phyloP scores from a whole-genome alignment of 2,888 invertebrate species.

The Pollenia labialis region DNA sequence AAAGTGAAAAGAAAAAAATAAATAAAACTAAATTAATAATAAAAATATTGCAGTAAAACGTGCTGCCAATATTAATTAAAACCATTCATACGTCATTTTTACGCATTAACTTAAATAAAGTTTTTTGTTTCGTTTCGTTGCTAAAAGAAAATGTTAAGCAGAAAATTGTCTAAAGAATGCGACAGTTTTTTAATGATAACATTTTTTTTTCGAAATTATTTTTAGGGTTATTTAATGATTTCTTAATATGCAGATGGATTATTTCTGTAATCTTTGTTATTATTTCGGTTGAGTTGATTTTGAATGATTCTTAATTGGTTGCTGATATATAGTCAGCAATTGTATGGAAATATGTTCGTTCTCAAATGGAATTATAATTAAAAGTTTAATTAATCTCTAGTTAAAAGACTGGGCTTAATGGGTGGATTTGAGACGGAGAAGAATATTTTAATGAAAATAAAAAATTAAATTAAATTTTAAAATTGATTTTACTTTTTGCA shows the following conservation, averaged over 20 bases:
- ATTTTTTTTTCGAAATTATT: background rate
- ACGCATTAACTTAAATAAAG: conserved; percentile 44
- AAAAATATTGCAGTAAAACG: conserved; percentile 71
- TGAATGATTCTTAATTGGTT: conserved; percentile 4
- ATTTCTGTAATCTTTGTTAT: conserved; percentile 37
- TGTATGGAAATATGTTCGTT: background rate
- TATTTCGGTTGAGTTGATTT: conserved; percentile 44
- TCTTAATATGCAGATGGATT: conserved; percentile 39
- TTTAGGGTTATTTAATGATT: background rate
- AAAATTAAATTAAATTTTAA: too few relatives aligned
- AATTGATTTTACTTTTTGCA: too few relatives aligned
- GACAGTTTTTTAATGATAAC: conserved; percentile 40
- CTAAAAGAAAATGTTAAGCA: too few relatives aligned
- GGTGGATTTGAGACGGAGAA: too few relatives aligned
- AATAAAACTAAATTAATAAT: conserved; percentile 61
- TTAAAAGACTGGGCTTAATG: too few relatives aligned
- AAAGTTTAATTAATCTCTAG: too few relatives aligned
- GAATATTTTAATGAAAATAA: too few relatives aligned
- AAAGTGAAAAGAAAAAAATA: conserved; percentile 11
- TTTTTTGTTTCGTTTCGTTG: too few relatives aligned
- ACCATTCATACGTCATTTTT: conserved; percentile 66
- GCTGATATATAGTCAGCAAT: background rate
- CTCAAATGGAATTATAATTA: too few relatives aligned
- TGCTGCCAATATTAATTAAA: conserved; percentile 71
- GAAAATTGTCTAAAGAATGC: conserved; percentile 30